Conservation (phyloP, 2,888 invertebrate genomes). For the Timandra comae region DNA sequence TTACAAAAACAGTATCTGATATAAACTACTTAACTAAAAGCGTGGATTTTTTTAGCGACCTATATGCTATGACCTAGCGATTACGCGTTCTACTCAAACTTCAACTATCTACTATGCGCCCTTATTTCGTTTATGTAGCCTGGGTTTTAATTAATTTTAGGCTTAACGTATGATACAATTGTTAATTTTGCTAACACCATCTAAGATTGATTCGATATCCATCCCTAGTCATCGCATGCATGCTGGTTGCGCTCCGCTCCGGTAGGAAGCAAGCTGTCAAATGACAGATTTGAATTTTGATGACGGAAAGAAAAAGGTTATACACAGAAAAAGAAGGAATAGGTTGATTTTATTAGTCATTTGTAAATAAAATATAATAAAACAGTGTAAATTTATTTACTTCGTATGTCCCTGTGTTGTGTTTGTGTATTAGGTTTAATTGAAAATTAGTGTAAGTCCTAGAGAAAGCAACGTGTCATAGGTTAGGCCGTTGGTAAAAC, state of each 20-base stretch:
- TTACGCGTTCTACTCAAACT: too few species aligned
- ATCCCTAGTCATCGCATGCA: slow-evolving; percentile 2
- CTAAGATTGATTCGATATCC: too few species aligned
- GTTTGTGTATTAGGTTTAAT: slow-evolving; percentile 34
- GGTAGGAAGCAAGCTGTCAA: slow-evolving; percentile 54
- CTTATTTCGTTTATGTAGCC: too few species aligned
- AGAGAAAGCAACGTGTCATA: slow-evolving; percentile 69
- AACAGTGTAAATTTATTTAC: slow-evolving; percentile 33
- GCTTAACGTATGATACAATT: too few species aligned
- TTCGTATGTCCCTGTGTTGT: slow-evolving; percentile 37
- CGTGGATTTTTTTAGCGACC: too few species aligned
- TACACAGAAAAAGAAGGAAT: slow-evolving; percentile 70
- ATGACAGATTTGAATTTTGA: slow-evolving; percentile 73
- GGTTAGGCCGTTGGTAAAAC: slow-evolving; percentile 74
- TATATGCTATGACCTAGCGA: too few species aligned
- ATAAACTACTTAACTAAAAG: too few species aligned
- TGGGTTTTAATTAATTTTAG: too few species aligned
- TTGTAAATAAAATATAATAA: slow-evolving; percentile 14
- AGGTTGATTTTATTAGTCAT: slow-evolving; percentile 34
- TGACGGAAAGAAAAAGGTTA: slow-evolving; percentile 76
- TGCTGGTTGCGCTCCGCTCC: slow-evolving; percentile 14
- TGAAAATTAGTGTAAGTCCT: slow-evolving; percentile 44
- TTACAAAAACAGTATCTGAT: too few species aligned
- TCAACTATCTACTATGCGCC: too few species aligned
- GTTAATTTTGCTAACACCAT: too few species aligned